These are phyloP conservation scores for Saguinus imperator DNA, from an alignment of 2,113 vertebrate genomes.

Conservation along the genomic window DNA sequence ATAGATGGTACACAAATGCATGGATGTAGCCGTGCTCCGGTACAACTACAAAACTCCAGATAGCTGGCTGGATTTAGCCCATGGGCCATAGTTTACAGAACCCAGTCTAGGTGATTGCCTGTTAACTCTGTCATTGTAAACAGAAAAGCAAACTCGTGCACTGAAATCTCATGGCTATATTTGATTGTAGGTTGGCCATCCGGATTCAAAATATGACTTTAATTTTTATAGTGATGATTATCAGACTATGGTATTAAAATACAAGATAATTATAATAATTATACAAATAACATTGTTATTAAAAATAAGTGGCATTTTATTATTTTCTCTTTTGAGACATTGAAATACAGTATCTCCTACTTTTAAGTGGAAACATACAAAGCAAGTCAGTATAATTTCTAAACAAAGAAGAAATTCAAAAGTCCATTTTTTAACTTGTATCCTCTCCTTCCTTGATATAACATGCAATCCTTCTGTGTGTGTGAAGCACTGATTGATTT, in stretches of 20 bases:
- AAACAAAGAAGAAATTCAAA: slow-evolving; percentile 39
- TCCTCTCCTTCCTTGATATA: not conserved
- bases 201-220: not conserved
- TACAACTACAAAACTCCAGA: not conserved
- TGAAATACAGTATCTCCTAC: not conserved
- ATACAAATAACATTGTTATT: not conserved
- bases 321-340: slow-evolving; percentile 42
- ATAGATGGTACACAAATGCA: not conserved
- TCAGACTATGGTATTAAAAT: slow-evolving; percentile 20
- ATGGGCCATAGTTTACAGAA: not conserved
- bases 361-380: slow-evolving; percentile 4
- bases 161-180: not conserved
- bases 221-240: slow-evolving; percentile 28
- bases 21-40: not conserved
- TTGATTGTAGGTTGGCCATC: not conserved
- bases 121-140: not conserved
- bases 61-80: not conserved
- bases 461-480: not conserved
- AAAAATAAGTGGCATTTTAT: slow-evolving; percentile 23
- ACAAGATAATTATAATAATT: slow-evolving; percentile 37
- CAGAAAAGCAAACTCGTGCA: not conserved
- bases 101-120: not conserved
- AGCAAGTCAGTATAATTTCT: not conserved
- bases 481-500: not conserved
- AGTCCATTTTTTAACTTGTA: not conserved